Percentiles rank a stretch among this genome's conserved stretches.
Evolutionary conservation across 2,888 invertebrate genomes (phyloP).

Genomic region (Patella pellucida): DNA sequence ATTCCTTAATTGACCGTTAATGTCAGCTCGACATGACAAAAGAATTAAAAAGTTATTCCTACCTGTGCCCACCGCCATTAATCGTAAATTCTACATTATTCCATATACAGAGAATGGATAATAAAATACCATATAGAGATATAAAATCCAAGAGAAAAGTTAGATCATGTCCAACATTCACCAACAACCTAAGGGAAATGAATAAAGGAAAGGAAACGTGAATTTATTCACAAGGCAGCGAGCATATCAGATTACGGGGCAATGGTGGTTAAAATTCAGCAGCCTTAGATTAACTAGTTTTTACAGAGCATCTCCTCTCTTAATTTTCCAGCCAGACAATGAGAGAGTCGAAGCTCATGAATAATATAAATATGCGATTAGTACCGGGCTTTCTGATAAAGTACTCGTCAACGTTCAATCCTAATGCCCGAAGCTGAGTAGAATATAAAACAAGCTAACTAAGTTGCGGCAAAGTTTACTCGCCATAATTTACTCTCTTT

Average conservation of each 20-base stretch:
- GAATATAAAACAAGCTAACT: conserved; percentile 24
- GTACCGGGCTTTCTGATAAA: conserved; percentile 35
- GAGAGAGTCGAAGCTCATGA: conserved; percentile 41
- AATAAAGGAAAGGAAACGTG: conserved; percentile 4
- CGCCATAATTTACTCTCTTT: not conserved
- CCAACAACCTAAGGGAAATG: conserved; percentile 9
- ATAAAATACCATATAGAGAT: not conserved
- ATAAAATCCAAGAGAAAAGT: conserved; percentile 7
- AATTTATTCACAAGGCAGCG: conserved; percentile 42
- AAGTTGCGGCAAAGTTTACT: conserved; percentile 16
- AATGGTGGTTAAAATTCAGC: conserved; percentile 47
- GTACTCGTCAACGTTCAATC: conserved; percentile 8
- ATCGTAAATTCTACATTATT: no score
- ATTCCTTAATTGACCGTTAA: no score
- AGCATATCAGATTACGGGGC: conserved; percentile 39
- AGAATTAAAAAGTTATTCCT: no score
- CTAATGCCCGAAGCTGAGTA: conserved; percentile 17
- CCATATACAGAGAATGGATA: no score
- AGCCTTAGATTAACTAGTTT: conserved; percentile 45
- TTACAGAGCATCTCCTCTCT: conserved; percentile 40
- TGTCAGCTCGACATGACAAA: no score
- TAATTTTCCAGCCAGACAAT: conserved; percentile 44
- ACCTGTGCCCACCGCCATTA: no score
- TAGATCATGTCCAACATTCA: conserved; percentile 4
- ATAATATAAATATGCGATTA: conserved; percentile 50